Base-by-base conservation (phyloP, 2,797 vertebrate species). In the Pangasius sanitwongsei region DNA sequence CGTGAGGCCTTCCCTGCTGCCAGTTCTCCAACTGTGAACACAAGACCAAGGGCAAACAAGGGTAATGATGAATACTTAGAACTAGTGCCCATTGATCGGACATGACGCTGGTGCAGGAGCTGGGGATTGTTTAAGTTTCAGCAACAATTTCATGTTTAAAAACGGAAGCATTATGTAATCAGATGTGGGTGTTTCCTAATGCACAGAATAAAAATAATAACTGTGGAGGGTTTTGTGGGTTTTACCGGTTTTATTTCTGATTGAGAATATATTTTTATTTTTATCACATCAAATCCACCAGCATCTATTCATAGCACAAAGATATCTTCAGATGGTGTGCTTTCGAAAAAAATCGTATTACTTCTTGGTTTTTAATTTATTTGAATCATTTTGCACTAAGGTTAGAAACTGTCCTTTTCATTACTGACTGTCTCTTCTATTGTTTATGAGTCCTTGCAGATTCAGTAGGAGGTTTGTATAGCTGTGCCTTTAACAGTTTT, bases 1-100 rank as follows among this genome's bases (percentile, higher is more conserved):
- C 97, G 96, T 0, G 98, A 98, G 25, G 98, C 97, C 91, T 98
- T 99, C 28, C 98, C 98, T 16, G 98, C 96, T 15, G 96, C 90
- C 0, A 97, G 96, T 93, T 99, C 98, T 85, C 98, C 98, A 92
- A 99, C 98, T 99, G 88, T 4, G 72, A 88, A 59, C 48, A 69
- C 48, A 75, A 75, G 50, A 83, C 65, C 50, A 41, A 91, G 86
- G 87, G 88, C 84, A 89, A 86, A 70, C 83, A 87, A 48, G 25
- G 69, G 15, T 48, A 85, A 69, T 50, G 37, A 81, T 85, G 53
- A 83, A 34, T 77, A 82, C 75, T 74, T 72, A 41, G 59, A 81
- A 85, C 50, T 41, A 67, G 34, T n/a, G 69, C 63, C 63, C 31
- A 85, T 3, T 70, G 65, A 34, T 53, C n/a, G 28, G 50, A 70